Evolutionary conservation across 2,888 invertebrate genomes (phyloP), one percentile per base, ranked within the genome.

Genomic region (Andrena bucephala): DNA sequence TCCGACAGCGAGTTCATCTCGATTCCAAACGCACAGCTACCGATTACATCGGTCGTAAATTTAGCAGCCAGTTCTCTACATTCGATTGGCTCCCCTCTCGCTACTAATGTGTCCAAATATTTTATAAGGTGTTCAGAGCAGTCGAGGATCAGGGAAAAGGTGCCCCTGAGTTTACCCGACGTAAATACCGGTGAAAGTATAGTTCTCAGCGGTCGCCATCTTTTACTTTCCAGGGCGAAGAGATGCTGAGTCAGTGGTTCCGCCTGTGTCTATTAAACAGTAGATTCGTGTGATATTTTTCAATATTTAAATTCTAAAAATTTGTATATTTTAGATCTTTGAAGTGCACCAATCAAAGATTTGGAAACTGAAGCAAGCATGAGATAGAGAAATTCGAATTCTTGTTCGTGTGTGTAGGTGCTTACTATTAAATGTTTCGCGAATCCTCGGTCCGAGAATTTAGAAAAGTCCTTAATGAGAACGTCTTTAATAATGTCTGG

Each of bases 111-210:
- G 0, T 93, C 90, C 1, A 95, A 80, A 83, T 94, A 95, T 0
- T 92, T 88, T 0, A 92, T 91, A 80, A 96, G 88, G 27, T 92
- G 92, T 6, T 92, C 85, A n/a, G 94, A 93, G 8, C 95, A 94
- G 10, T 94, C 92, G 24, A 92, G 90, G 2, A 95, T 94, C 2
- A 95, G 91, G 0, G 94, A 93, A 77, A 95, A 95, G 81, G 95
- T 94, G 0, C 94, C 91, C 85, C 95, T 95, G 42, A 94, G 95
- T 77, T 95, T 95, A 54, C 94, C 94, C 7, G 93, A 91, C 0
- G 95, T 95, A 42, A 96, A 94, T 0, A 94, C 94, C 0, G 95
- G 94, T 0, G 95, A 94, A n/a, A 95, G 80, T 84, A 95, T 94
- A 0, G 92, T 90, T 8, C 96, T 92, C 2, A 94, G 89, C 0